Evolutionary conservation across 2,113 vertebrate species (phyloP).

Genomic region (Antechinus flavipes): DNA sequence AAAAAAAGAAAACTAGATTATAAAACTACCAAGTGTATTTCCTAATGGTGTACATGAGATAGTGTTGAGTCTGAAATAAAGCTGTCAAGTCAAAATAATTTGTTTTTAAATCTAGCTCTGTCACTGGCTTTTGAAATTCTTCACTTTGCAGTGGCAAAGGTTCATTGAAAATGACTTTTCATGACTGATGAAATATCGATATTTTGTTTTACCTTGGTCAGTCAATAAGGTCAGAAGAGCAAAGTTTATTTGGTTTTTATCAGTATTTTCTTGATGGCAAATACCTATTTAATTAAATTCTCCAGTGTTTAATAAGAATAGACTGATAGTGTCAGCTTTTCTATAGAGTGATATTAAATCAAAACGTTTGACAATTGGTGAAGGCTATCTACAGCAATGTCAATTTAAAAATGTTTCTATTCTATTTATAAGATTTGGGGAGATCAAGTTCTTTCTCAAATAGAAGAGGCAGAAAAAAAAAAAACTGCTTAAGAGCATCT

Average conservation of each 20-base stretch:
- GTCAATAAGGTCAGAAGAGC: slow-evolving; percentile 79
- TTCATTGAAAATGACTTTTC: slow-evolving; percentile 72
- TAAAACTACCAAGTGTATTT: slow-evolving; percentile 63
- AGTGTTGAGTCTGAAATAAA: slow-evolving; percentile 64
- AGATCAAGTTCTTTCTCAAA: slow-evolving; percentile 68
- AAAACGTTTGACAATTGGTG: slow-evolving; percentile 71
- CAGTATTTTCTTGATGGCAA: slow-evolving; percentile 79
- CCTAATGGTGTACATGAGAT: slow-evolving; percentile 53
- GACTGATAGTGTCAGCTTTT: slow-evolving; percentile 77
- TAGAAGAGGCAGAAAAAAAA: slow-evolving; percentile 60
- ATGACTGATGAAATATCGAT: slow-evolving; percentile 56
- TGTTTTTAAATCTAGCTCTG: slow-evolving; percentile 69
- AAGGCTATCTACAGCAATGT: slow-evolving; percentile 74
- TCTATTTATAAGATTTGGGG: slow-evolving; percentile 43
- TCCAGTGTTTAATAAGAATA: slow-evolving; percentile 74
- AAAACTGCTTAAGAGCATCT: slow-evolving; percentile 55
- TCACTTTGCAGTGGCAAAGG: slow-evolving; percentile 65
- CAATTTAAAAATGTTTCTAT: slow-evolving; percentile 73
- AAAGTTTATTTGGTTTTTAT: slow-evolving; percentile 79
- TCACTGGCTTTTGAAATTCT: slow-evolving; percentile 68
- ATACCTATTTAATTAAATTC: slow-evolving; percentile 84
- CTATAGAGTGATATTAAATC: slow-evolving; percentile 79
- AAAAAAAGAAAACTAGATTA: slow-evolving; percentile 41
- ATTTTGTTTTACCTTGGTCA: slow-evolving; percentile 72
- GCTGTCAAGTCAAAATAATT: slow-evolving; percentile 61